phyloP scores from a whole-genome alignment of 2,888 invertebrate genomes.

The Panopea generosa region DNA sequence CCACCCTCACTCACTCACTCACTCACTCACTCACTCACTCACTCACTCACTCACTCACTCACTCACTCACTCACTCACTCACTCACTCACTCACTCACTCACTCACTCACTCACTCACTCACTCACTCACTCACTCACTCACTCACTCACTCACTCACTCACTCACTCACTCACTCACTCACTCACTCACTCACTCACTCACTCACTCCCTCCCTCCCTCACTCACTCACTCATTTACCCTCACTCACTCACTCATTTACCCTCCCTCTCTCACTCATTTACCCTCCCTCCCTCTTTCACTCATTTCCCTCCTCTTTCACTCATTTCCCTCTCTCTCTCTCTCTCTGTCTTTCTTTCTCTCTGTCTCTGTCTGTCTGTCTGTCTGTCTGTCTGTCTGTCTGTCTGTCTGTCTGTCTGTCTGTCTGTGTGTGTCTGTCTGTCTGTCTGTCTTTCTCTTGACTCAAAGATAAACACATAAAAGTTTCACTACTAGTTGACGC shows the following conservation, averaged over 20 bases:
- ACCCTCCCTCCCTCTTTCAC: not conserved
- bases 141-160: too few species aligned
- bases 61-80: too few species aligned
- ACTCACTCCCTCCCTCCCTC: too few species aligned
- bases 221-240: too few species aligned
- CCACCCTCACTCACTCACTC: conserved; percentile 18
- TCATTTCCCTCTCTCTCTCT: conserved; percentile 11
- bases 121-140: too few species aligned
- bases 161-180: too few species aligned
- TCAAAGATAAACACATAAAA: too few species aligned
- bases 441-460: not conserved
- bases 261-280: conserved; percentile 1
- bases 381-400: not conserved
- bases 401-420: conserved; percentile 1
- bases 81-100: not conserved
- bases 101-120: too few species aligned
- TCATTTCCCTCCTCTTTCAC: not conserved
- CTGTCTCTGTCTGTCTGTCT: conserved; percentile 2
- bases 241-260: too few species aligned
- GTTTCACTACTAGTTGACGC: too few species aligned
- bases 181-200: too few species aligned
- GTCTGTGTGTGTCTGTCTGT: not conserved
- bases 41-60: conserved; percentile 22
- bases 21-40: conserved; percentile 16
- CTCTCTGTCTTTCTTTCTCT: conserved; percentile 12